A percentile compares a stretch with the other conserved stretches of the same genome.
These are phyloP conservation scores for Alloscopus bannaensis DNA, from an alignment of 2,888 invertebrate species.

Conservation along the genomic window DNA sequence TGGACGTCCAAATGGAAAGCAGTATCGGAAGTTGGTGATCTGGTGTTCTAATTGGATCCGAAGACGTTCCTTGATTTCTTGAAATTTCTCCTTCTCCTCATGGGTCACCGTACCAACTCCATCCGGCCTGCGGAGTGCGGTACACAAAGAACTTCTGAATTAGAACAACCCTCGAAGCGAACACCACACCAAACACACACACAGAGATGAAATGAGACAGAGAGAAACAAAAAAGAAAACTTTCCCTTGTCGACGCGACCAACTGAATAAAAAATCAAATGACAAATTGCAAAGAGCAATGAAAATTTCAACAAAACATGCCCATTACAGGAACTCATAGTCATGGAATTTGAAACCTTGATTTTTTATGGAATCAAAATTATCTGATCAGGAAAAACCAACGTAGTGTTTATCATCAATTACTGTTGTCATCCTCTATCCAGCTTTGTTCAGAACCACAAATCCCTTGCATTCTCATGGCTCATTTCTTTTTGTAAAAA, in stretches of 20 bases:
- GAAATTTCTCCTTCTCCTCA: conserved; percentile 98
- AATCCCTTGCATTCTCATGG: conserved; percentile 50
- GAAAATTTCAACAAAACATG: conserved; percentile 49
- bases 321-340: conserved; percentile 67
- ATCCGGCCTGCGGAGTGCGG: conserved; percentile 86
- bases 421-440: too few species aligned
- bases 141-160: conserved; percentile 30
- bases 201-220: not conserved
- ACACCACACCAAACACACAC: conserved; percentile 30
- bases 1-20: conserved; percentile 99
- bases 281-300: too few species aligned
- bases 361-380: too few species aligned
- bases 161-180: conserved; percentile 21
- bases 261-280: too few species aligned
- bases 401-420: too few species aligned
- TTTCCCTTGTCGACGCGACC: not conserved
- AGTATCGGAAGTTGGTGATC: conserved; percentile 99
- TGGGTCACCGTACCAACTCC: conserved; percentile 99
- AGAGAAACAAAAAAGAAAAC: not conserved
- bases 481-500: not conserved
- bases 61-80: conserved; percentile 96
- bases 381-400: too few species aligned
- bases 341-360: too few species aligned
- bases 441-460: conserved; percentile 63
- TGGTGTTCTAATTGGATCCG: conserved; percentile 95